Base-by-base conservation (phyloP, 2,113 vertebrate genomes). In the Tautogolabrus adspersus region DNA sequence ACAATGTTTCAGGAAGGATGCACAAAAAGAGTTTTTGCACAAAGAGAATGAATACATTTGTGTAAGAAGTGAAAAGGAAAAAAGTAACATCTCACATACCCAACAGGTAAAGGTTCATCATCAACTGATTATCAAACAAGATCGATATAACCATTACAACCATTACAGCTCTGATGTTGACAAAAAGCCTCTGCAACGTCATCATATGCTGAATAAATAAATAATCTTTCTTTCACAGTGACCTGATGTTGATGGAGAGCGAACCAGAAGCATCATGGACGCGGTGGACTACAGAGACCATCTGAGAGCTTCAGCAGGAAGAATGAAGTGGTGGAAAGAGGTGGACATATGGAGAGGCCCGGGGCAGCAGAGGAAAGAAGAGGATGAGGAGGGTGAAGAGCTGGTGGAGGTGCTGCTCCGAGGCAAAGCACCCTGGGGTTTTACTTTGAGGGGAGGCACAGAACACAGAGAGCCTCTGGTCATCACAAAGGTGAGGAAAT, bases 391-490 rank as follows among this genome's bases (percentile, higher is more conserved):
- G 40, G 40, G 40, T 0, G 76, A 67, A 1, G 81, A 69, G 76
- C 81, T 85, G 81, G 79, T 90, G 81, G 75, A 91, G 83, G 79
- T 89, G 66, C 81, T 78, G 66, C 91, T 90, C 38, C 64, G 8
- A 44, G 89, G 85, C 8, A 86, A 94, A 22, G 95, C 96, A 1
- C 96, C 96, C 0, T 97, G 96, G 96, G 96, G 96, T 63, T 98
- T 97, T 90, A 97, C 95, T 16, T 73, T 97, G 68, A 96, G 95
- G 83, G 97, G 97, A 60, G 96, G 96, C 16, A 94, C 86, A 1
- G 96, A 97, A 83, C 95, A 96, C 76, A 80, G 95, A 3, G 96
- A 97, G 83, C 96, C 95, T 1, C 95, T 97, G 68, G 77, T 96
- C 89, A 96, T 97, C 89, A 96, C 96, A 3, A 97, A 96, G 96